Conservation (phyloP, 1,140 invertebrate species). For the Papilio polyxenes region DNA sequence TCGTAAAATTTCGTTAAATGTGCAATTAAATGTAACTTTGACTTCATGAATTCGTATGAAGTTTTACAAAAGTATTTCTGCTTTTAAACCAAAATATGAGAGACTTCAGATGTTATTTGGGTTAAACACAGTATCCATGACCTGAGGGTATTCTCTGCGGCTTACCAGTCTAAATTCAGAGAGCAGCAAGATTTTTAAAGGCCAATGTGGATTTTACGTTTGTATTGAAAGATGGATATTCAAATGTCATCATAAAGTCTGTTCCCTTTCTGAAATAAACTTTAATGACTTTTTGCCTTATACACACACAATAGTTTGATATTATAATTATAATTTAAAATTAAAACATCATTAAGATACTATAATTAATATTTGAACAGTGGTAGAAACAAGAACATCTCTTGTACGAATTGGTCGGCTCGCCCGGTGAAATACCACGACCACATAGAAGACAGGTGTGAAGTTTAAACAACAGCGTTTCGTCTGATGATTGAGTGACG, state of each 20-base stretch:
- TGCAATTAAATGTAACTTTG: background rate
- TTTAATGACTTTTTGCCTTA: background rate
- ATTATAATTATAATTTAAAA: no score
- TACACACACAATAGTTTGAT: background rate
- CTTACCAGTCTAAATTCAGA: conserved; percentile 7
- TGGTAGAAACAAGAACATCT: no score
- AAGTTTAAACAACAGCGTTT: no score
- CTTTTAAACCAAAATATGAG: background rate
- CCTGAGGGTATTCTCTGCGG: conserved; percentile 9
- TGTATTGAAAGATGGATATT: background rate
- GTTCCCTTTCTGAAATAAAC: background rate
- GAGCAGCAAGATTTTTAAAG: background rate
- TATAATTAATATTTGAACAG: no score
- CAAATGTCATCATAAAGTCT: background rate
- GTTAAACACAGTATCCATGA: conserved; percentile 14
- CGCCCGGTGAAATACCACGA: no score
- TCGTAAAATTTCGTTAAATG: background rate
- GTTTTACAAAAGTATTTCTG: background rate
- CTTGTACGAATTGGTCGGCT: no score
- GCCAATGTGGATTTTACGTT: background rate
- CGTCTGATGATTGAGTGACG: no score
- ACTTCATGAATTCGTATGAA: background rate
- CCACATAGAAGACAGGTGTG: no score
- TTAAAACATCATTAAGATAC: no score
- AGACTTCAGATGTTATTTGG: background rate